A percentile compares a stretch with the other conserved stretches of the same genome.
Evolutionary conservation across 2,797 vertebrate species (phyloP).

Genomic region (Clarias pachynema): DNA sequence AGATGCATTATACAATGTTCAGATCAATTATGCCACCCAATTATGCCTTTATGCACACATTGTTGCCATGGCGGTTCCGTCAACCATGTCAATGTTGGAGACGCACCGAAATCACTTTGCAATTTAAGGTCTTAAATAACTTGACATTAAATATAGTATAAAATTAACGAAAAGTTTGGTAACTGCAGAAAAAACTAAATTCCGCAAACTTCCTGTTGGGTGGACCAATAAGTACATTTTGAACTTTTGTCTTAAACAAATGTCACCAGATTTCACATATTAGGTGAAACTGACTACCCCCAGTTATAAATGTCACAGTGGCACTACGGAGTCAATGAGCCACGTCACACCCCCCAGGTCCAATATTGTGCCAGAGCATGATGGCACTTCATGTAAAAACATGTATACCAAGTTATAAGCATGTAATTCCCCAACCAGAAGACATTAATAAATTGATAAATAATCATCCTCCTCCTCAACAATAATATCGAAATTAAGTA

Average conservation of each 20-base stretch:
- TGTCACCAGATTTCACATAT: not conserved
- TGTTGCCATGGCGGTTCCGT: too few relatives aligned
- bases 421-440: not conserved
- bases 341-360: not conserved
- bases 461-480: not conserved
- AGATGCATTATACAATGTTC: not conserved
- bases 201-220: not conserved
- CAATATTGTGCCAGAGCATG: not conserved
- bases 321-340: not conserved
- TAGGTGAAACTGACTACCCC: not conserved
- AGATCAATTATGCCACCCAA: not conserved
- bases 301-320: not conserved
- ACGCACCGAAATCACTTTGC: not conserved
- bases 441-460: not conserved
- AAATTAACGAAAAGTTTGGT: not conserved
- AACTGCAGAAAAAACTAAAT: not conserved
- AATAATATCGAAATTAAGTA: not conserved
- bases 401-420: not conserved
- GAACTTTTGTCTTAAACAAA: not conserved
- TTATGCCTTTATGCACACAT: too few relatives aligned
- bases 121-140: not conserved
- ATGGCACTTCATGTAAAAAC: not conserved
- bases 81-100: too few relatives aligned
- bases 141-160: not conserved
- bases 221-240: not conserved